These are phyloP conservation scores for Eugnorisma glareosa DNA, from an alignment of 2,888 invertebrate genomes.

Conservation along the genomic window DNA sequence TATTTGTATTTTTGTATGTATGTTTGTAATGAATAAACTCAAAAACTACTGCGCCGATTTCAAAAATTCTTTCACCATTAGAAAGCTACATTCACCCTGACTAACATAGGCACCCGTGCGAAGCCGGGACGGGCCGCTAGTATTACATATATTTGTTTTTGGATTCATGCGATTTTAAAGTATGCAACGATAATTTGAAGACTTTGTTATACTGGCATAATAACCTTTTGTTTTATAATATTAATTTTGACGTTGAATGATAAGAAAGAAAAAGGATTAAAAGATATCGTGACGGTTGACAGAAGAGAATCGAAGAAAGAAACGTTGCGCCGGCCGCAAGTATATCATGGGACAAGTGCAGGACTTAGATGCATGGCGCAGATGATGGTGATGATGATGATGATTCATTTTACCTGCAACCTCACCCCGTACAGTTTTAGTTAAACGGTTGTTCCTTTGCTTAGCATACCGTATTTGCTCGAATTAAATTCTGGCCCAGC, in stretches of 20 bases:
- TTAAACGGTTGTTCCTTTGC: conserved; percentile 11
- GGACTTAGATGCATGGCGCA: no score
- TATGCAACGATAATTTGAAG: neutral
- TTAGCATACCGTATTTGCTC: conserved; percentile 29
- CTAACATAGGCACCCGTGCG: no score
- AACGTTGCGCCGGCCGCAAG: no score
- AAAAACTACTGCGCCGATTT: no score
- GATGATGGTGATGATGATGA: neutral
- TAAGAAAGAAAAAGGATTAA: no score
- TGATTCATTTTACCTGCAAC: neutral
- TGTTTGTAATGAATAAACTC: no score
- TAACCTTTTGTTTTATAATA: neutral
- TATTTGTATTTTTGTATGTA: no score
- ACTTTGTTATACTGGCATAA: neutral
- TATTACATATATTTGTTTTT: neutral
- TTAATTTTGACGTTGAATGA: neutral
- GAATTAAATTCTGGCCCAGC: conserved; percentile 29
- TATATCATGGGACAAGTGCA: no score
- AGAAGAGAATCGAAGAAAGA: no score
- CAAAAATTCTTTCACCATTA: no score
- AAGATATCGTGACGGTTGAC: neutral
- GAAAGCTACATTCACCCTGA: no score
- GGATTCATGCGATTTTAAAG: neutral
- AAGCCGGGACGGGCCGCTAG: no score
- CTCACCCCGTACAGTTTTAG: neutral